Base-by-base conservation (phyloP, 2,888 invertebrate species). In the Andrena chrysosceles region DNA sequence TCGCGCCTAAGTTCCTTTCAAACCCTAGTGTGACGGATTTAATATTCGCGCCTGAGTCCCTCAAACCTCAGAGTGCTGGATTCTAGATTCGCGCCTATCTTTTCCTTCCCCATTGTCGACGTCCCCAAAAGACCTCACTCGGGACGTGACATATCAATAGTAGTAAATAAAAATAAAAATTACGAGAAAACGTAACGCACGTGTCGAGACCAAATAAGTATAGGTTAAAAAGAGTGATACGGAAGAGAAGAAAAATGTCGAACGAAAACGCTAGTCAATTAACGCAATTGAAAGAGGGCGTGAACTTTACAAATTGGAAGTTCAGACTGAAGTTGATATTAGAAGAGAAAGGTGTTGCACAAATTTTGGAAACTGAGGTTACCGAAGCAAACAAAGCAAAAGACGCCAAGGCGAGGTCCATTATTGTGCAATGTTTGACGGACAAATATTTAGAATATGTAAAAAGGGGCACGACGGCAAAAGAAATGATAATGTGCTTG, bases 381-480 rank as follows among this genome's bases (percentile, higher is more conserved):
- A 60, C 29, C 3, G 5, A 29, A 0, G 23, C 4, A 8, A 60
- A 60, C 31, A 23, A 16, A 16, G 29, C 7, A 2, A 8, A 60
- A n/a, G 31, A 60, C 16, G 59, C 5, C 29, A 60, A 60, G 16
- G 59, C 59, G 0, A 60, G 31, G 23, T 60, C 16, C 6, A 60
- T 60, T 13, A 60, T 60, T 16, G 59, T 29, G 29, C 59, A 60
- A 60, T 31, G 59, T 16, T 16, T 60, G 31, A 16, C 31, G 5
- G n/a, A 60, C 6, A 60, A 60, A 31, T 60, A 29, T 23, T 31
- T 60, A 31, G 29, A 60, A 31, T 60, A 60, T 23, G 59, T 59
- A 29, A 59, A 29, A n/a, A n/a, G n/a, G 52, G 52, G 5, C 52
- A 52, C 20, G 16, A 20, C 4, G 6, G 52, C n/a, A 16, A 52